Base-by-base conservation (phyloP, 1,140 invertebrate genomes). In the Bombus breviceps region DNA sequence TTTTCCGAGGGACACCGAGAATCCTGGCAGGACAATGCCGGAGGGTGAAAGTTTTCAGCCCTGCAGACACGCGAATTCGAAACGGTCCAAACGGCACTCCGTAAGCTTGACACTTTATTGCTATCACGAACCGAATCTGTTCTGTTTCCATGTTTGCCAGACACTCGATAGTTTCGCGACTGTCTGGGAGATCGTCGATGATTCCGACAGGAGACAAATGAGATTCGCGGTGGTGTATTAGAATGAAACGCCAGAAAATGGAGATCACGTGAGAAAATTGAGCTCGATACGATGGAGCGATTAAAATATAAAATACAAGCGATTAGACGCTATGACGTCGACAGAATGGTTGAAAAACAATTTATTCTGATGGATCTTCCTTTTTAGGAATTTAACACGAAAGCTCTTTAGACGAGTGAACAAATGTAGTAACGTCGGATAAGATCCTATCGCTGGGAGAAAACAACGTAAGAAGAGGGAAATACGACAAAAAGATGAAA, bases 71-170 rank as follows among this genome's bases (percentile, higher is more conserved):
- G 68, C 83, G 84, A 47, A 85, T 71, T 86, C 84, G 85, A 87
- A 89, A 88, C 88, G 86, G 86, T 86, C 53, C 76, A 34, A 64
- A 34, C 18, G 41, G 66, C 47, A 86, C 82, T 18, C 57, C 41
- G 88, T 83, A 86, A 64, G 84, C 79, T 88, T 90, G 87, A 88
- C 88, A 89, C 90, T 91, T 92, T 92, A 92, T 92, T 92, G 91
- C 91, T 88, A 91, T 88, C 88, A 79, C 86, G 87, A 91, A 92
- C 91, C 84, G 88, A 88, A 92, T 90, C 88, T 85, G 71, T 73
- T 43, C 25, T 66, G 83, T 85, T 34, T 34, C 57, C 43, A 57
- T 37, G 83, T 62, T 78, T 72, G 53, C 66, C n/a, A 62, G 75
- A 57, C 47, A 72, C 76, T 78, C 83, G 53, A 84, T 84, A 84